Evolutionary conservation across 2,797 vertebrate species (phyloP), one percentile per base, ranked within the genome.

Genomic region (Salarias fasciatus): DNA sequence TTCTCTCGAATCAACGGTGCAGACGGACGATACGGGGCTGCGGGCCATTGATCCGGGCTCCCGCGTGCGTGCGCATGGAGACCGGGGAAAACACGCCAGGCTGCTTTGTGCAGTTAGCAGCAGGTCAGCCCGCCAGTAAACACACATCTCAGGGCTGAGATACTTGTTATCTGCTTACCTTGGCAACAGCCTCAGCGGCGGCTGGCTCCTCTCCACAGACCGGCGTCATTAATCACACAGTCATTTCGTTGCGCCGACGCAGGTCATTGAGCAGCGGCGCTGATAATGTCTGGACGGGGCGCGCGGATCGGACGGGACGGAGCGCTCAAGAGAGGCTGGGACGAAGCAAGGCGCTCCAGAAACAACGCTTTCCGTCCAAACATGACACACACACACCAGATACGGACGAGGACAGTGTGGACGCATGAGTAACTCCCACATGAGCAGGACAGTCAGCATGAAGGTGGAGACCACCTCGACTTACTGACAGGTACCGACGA

Each of bases 231-330:
- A 69, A 59, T 65, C 54, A 65, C 35, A 9, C 18, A 73, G 49
- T 72, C 40, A 49, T 45, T 64, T 56, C 63, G 66, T 69, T 67
- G 54, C 51, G 63, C 38, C 41, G 55, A 75, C 77, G 64, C 67
- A 62, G 59, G 49, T 53, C 67, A 57, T 30, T 55, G 52, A 69
- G 53, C 45, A 40, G 54, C 28, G 54, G 29, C 2, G 64, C 10
- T 63, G 64, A 69, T 59, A 59, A 13, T 43, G 62, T 44, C 43
- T 52, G 55, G 69, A 60, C 64, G 38, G 43, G 46, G 3, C 8
- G 4, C 13, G 13, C 38, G 53, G 33, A 40, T 42, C 12, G 42
- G 46, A 33, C 12, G 44, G 63, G 41, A 46, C 36, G 55, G 41
- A 53, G 41, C 30, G 14, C n/a, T 43, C 31, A 14, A n/a, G 18